phyloP scores from a whole-genome alignment of 2,888 invertebrate species.

The Apodemia zela region DNA sequence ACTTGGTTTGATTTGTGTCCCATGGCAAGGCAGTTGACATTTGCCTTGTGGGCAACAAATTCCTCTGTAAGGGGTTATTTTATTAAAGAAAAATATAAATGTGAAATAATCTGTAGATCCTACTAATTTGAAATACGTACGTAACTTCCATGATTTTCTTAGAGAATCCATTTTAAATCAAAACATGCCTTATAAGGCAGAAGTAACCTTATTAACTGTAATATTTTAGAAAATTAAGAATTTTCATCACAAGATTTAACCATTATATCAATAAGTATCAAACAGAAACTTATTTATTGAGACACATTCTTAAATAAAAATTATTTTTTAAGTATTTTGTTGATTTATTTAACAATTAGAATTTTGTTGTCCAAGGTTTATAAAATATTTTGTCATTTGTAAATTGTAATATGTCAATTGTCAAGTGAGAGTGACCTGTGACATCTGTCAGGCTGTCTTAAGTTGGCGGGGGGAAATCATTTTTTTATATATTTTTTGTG shows the following conservation, averaged over 20 bases:
- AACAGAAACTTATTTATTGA: background rate
- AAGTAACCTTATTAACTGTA: conserved; percentile 28
- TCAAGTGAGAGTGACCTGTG: too few relatives aligned
- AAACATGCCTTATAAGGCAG: conserved; percentile 40
- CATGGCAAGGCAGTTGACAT: conserved; percentile 93
- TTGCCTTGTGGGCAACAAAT: conserved; percentile 91
- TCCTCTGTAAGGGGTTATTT: conserved; percentile 83
- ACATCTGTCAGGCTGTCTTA: too few relatives aligned
- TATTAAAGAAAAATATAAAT: conserved; percentile 9
- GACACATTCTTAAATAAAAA: background rate
- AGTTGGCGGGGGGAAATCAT: too few relatives aligned
- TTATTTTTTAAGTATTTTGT: background rate
- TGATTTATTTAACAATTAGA: background rate
- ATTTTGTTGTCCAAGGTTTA: background rate
- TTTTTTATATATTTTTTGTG: too few relatives aligned
- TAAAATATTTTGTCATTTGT: background rate
- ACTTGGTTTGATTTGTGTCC: conserved; percentile 95
- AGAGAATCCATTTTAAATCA: conserved; percentile 66
- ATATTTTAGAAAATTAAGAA: background rate
- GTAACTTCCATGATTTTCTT: conserved; percentile 90
- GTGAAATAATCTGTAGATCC: background rate
- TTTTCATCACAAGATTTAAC: background rate
- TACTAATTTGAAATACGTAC: conserved; percentile 76
- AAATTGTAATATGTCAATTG: background rate
- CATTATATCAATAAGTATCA: background rate